Percentiles rank a stretch among this genome's conserved stretches.
phyloP scores from a whole-genome alignment of 1,140 invertebrate genomes.

The Araneus ventricosus region DNA sequence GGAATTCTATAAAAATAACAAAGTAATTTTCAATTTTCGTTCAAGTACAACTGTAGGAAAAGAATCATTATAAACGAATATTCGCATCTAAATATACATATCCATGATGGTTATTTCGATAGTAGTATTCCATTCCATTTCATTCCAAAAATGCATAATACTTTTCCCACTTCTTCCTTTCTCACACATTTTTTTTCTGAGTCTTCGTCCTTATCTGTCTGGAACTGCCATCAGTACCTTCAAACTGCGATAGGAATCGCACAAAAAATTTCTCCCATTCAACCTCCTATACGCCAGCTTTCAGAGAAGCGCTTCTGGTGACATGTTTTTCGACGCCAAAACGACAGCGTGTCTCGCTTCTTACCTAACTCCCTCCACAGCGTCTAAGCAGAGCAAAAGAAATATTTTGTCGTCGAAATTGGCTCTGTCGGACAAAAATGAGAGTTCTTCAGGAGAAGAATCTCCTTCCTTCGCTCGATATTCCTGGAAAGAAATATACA shows the following conservation, averaged over 20 bases:
- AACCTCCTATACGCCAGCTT: not conserved
- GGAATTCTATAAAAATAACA: too few species aligned
- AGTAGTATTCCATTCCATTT: not conserved
- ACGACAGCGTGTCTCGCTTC: not conserved
- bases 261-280: not conserved
- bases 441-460: not conserved
- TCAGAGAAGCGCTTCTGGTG: not conserved
- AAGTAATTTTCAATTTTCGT: too few species aligned
- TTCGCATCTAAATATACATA: not conserved
- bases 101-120: not conserved
- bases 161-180: not conserved
- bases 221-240: not conserved
- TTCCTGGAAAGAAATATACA: constrained; percentile 15
- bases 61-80: too few species aligned
- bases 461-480: not conserved
- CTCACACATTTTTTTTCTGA: not conserved
- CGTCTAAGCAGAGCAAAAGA: not conserved
- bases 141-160: not conserved
- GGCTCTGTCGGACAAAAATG: constrained; percentile 32
- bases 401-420: constrained; percentile 7
- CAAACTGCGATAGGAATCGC: not conserved
- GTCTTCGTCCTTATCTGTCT: not conserved
- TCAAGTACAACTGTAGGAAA: too few species aligned
- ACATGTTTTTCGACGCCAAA: constrained; percentile 18
- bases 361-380: not conserved